Base-by-base conservation (phyloP, 2,888 invertebrate species). In the Himalopsyche japonica region DNA sequence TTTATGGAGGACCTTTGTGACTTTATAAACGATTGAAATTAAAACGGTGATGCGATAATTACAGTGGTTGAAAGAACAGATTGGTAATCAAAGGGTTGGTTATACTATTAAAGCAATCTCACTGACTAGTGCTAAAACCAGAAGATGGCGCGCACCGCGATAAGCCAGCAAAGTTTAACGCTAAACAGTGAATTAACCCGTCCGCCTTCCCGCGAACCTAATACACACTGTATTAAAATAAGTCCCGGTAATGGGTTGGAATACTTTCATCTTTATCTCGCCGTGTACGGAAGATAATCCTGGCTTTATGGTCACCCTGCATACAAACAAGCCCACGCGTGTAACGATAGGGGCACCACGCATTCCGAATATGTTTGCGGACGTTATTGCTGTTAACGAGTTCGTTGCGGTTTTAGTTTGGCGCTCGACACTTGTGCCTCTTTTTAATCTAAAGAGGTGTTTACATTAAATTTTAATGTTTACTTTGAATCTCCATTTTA, bases 161-260 rank as follows among this genome's bases (percentile, higher is more conserved):
- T 80, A 83, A 83, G 80, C 32, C 49, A 24, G 6, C 20, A 80
- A 81, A 83, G 83, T 82, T 83, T 76, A 85, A 84, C 82, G 85
- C 84, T 82, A 85, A 85, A 84, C 86, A 86, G 86, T 83, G 86
- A 86, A 86, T 86, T 86, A 86, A 86, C 86, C 83, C 86, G 83
- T 84, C 82, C 81, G 82, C 78, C 77, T 81, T 81, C 82, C 79
- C 78, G 83, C 82, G 79, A 64, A 30, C 82, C 84, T 82, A 84
- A 84, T 82, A 70, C 84, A 76, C 27, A 27, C 82, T 76, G 80
- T 82, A 84, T 86, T 84, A 86, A 84, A 86, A 86, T 86, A 84
- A 86, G 84, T 81, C 84, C 81, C 48, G 84, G 86, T 82, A 86
- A 86, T 84, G 81, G 86, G 82, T 79, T 47, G 48, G 79, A 82